phyloP scores from a whole-genome alignment of 2,888 invertebrate genomes.

The Hololepta plana region DNA sequence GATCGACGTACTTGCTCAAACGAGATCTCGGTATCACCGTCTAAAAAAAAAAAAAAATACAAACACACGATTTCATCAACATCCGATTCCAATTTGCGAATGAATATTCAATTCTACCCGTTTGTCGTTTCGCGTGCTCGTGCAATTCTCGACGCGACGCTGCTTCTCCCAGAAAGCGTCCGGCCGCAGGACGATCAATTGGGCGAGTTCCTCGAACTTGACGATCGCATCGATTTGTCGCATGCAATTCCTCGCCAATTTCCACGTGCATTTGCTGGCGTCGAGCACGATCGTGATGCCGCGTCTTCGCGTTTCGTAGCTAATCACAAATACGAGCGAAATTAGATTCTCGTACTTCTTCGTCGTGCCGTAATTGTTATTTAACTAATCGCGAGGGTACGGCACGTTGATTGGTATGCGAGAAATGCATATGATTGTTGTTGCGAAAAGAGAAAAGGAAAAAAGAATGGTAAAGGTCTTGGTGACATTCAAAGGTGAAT shows the following conservation, averaged over 20 bases:
- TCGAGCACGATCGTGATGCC: constrained; percentile 46
- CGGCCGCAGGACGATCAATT: constrained; percentile 45
- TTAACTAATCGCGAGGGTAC: too few species aligned
- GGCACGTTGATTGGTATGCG: too few species aligned
- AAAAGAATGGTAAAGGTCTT: too few species aligned
- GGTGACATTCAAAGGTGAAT: too few species aligned
- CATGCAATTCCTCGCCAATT: constrained; percentile 39
- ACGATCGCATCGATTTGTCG: constrained; percentile 35
- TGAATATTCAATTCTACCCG: constrained; percentile 25
- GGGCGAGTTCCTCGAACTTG: constrained; percentile 18
- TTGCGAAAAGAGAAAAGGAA: too few species aligned
- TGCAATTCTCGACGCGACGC: constrained; percentile 48
- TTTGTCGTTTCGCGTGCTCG: constrained; percentile 38
- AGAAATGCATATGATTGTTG: too few species aligned
- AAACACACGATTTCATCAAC: too few species aligned
- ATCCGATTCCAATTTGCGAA: neutral
- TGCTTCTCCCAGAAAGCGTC: constrained; percentile 64
- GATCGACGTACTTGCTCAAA: constrained; percentile 48
- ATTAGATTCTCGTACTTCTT: neutral
- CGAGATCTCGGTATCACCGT: constrained; percentile 48
- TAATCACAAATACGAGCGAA: constrained; percentile 18
- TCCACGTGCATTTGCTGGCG: constrained; percentile 43
- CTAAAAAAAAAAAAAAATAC: constrained; percentile 5
- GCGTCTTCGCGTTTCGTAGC: constrained; percentile 30
- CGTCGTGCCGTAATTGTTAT: too few species aligned